A percentile compares a stretch with the other conserved stretches of the same genome.
Evolutionary conservation across 2,888 invertebrate species (phyloP).

Genomic region (Amaurobius ferox): DNA sequence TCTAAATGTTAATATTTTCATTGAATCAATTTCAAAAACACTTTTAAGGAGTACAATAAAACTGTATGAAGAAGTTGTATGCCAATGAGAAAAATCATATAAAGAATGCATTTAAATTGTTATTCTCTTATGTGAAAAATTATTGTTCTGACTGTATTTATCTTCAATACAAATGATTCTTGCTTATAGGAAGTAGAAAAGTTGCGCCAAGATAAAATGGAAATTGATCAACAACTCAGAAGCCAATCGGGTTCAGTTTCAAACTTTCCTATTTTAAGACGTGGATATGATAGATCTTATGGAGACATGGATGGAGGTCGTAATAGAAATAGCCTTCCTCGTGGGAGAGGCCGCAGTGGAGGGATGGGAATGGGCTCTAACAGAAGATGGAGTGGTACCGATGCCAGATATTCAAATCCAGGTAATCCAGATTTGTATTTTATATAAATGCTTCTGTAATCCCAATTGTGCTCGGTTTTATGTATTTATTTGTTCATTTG

Average conservation of each 20-base stretch:
- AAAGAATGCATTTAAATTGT: too few relatives aligned
- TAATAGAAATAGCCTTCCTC: constrained; percentile 46
- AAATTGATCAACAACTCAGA: constrained; percentile 95
- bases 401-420: constrained; percentile 59
- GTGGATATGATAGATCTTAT: constrained; percentile 64
- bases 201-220: constrained; percentile 93
- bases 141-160: too few relatives aligned
- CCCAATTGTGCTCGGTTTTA: too few relatives aligned
- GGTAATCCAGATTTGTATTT: not conserved
- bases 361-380: constrained; percentile 39
- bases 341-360: constrained; percentile 60
- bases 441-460: too few relatives aligned
- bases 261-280: constrained; percentile 54
- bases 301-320: constrained; percentile 78
- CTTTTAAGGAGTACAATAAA: too few relatives aligned
- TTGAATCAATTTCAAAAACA: too few relatives aligned
- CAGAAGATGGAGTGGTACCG: constrained; percentile 67
- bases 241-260: constrained; percentile 58
- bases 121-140: too few relatives aligned
- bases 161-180: too few relatives aligned
- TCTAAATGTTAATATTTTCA: too few relatives aligned
- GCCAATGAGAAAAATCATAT: too few relatives aligned
- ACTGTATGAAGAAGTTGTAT: too few relatives aligned
- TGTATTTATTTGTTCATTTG: too few relatives aligned
- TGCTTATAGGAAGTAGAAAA: constrained; percentile 92